A percentile compares a stretch with the other conserved stretches of the same genome.
Conservation (phyloP, 2,888 invertebrate species). For the Leptinotarsa peninsularis region DNA sequence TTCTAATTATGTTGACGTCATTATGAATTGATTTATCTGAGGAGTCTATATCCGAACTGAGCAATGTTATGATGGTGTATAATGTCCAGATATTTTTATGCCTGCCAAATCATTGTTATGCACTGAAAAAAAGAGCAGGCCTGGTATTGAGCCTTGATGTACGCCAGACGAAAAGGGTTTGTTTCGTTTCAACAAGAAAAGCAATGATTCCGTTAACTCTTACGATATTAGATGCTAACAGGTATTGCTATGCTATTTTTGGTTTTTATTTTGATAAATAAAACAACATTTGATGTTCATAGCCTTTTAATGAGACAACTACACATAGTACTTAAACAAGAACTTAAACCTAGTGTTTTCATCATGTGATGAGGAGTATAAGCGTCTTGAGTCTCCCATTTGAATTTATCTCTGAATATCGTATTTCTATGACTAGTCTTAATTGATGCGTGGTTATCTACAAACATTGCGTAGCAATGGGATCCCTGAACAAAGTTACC, state of each 20-base stretch:
- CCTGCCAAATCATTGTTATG: too few species aligned
- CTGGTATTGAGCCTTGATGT: too few species aligned
- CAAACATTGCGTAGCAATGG: not conserved
- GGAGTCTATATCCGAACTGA: too few species aligned
- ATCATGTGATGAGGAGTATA: slow-evolving; percentile 38
- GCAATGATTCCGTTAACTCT: too few species aligned
- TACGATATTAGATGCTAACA: too few species aligned
- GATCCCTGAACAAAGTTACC: not conserved
- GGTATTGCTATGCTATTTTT: not conserved
- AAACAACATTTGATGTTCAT: not conserved
- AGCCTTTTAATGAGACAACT: not conserved
- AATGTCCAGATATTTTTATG: too few species aligned
- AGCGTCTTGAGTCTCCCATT: slow-evolving; percentile 41
- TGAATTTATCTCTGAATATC: slow-evolving; percentile 19
- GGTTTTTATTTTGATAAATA: not conserved
- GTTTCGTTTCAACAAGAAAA: too few species aligned
- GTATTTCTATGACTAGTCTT: slow-evolving; percentile 23
- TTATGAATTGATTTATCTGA: too few species aligned
- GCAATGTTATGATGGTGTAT: too few species aligned
- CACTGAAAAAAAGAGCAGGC: too few species aligned
- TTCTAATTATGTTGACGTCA: too few species aligned
- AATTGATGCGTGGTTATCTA: not conserved
- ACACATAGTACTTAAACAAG: not conserved
- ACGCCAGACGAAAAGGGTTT: too few species aligned
- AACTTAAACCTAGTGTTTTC: slow-evolving; percentile 3